These are phyloP conservation scores for Galaxea fascicularis DNA, from an alignment of 92 coral and sea anemone genomes.

Conservation along the genomic window DNA sequence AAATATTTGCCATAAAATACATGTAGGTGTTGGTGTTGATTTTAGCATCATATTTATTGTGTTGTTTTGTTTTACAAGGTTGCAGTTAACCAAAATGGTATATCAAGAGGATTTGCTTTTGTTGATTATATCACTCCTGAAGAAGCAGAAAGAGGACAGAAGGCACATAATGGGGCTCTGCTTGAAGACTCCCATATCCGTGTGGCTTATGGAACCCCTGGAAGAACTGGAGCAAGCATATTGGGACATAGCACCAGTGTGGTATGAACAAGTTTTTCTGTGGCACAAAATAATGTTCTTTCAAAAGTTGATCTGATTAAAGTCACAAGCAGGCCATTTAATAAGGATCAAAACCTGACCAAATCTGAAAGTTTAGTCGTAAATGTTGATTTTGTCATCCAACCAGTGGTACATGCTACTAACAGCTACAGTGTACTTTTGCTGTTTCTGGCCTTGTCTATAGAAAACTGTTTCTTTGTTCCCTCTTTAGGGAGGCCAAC, in stretches of 20 bases:
- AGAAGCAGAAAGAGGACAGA: slow-evolving; percentile 90
- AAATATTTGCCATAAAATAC: too few species aligned
- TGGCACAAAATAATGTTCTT: too few species aligned
- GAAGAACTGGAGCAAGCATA: slow-evolving; percentile 86
- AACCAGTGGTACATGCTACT: too few species aligned
- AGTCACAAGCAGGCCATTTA: too few species aligned
- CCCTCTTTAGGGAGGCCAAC: slow-evolving; percentile 33
- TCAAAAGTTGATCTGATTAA: too few species aligned
- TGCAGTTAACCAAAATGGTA: slow-evolving; percentile 75
- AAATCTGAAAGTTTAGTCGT: too few species aligned
- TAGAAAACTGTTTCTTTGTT: neutral
- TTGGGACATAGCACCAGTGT: slow-evolving; percentile 32
- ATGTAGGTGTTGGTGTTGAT: too few species aligned
- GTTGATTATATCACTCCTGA: slow-evolving; percentile 83
- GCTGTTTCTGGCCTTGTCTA: too few species aligned
- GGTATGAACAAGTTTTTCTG: slow-evolving; percentile 16
- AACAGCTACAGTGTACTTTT: too few species aligned
- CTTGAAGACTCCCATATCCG: slow-evolving; percentile 83
- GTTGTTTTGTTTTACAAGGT: slow-evolving; percentile 55
- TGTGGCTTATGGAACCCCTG: slow-evolving; percentile 93
- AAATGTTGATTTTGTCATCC: too few species aligned
- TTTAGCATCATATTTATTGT: neutral
- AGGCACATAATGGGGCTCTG: slow-evolving; percentile 80
- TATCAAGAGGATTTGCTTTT: slow-evolving; percentile 94
- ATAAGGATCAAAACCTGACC: too few species aligned